Conservation (phyloP, 2,888 invertebrate species). For the Pseudococcus longispinus region DNA sequence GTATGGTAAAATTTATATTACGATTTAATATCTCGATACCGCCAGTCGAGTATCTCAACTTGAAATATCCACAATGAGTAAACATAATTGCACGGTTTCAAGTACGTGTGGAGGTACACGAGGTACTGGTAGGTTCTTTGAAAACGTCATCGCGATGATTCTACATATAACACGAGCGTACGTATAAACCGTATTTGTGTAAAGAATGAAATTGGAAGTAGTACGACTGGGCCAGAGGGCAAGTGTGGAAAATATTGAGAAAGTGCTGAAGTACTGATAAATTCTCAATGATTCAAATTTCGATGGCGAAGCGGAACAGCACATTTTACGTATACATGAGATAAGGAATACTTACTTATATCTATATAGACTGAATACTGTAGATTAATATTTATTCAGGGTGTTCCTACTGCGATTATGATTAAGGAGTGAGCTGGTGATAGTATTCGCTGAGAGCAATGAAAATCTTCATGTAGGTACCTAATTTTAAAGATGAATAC, state of each 20-base stretch:
- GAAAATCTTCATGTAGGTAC: too few relatives aligned
- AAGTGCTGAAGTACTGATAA: background rate
- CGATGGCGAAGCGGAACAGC: too few relatives aligned
- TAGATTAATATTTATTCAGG: too few relatives aligned
- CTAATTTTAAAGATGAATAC: too few relatives aligned
- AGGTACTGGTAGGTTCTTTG: background rate
- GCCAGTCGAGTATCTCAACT: background rate
- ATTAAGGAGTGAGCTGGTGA: too few relatives aligned
- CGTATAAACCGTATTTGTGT: too few relatives aligned
- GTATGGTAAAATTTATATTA: background rate
- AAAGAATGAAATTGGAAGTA: background rate
- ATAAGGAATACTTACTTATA: too few relatives aligned
- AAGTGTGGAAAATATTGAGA: background rate
- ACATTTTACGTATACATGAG: too few relatives aligned
- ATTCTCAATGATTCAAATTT: background rate
- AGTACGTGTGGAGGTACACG: background rate
- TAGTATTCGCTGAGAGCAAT: too few relatives aligned
- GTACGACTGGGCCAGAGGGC: background rate
- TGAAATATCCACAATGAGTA: background rate
- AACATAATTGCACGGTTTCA: background rate
- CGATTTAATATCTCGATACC: background rate
- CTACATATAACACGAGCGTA: background rate
- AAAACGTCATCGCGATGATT: background rate
- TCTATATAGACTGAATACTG: too few relatives aligned
- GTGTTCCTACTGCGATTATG: too few relatives aligned